Conservation (phyloP, 2,797 vertebrate species). For the Acrossocheilus fasciatus region DNA sequence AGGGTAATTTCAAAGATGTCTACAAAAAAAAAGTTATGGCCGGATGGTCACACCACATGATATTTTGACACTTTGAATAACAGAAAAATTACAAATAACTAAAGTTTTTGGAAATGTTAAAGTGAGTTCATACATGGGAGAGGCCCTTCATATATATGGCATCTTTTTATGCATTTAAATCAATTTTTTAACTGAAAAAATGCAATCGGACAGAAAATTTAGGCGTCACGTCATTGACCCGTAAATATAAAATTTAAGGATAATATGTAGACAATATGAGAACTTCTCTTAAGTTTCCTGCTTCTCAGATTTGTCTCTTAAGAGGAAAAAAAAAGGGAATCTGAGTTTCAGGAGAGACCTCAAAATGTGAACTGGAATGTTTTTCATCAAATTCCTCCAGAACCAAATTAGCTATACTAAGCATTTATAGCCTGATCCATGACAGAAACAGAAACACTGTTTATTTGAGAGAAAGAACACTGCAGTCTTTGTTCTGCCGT, state of each 20-base stretch:
- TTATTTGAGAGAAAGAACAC: constrained; percentile 12
- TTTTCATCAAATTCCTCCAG: background rate
- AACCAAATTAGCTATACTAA: background rate
- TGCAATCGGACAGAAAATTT: no score
- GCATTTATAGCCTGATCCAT: background rate
- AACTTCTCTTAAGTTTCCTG: background rate
- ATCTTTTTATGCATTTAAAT: no score
- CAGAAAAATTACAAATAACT: no score
- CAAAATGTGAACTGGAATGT: background rate
- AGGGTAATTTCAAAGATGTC: no score
- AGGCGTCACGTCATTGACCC: no score
- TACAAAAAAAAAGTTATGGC: no score
- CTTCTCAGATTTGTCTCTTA: background rate
- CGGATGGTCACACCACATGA: no score
- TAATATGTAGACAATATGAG: background rate
- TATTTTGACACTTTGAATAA: no score
- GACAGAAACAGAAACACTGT: background rate
- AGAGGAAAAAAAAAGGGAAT: background rate
- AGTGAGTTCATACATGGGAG: no score
- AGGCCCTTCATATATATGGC: no score
- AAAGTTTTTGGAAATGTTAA: no score
- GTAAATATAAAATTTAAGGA: background rate
- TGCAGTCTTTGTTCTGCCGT: background rate
- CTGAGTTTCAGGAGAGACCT: background rate
- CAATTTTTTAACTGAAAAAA: no score